Percentiles rank a stretch among this genome's conserved stretches.
Evolutionary conservation across 2,797 vertebrate genomes (phyloP).

Genomic region (Pogonophryne albipinna): DNA sequence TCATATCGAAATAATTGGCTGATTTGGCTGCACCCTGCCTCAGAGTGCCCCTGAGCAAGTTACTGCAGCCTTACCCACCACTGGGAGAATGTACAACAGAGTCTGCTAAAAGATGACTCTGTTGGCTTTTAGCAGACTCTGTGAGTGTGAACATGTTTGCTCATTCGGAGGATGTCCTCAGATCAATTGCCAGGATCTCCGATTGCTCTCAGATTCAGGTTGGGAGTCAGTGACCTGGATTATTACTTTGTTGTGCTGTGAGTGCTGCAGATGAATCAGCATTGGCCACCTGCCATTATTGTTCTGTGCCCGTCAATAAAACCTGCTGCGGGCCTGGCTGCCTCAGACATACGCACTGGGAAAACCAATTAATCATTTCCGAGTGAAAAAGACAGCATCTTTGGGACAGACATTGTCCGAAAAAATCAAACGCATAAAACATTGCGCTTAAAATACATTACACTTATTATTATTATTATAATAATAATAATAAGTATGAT

Average conservation of each 20-base stretch:
- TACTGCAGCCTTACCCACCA: not conserved
- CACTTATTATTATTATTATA: not conserved
- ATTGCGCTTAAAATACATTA: not conserved
- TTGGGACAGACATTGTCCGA: not conserved
- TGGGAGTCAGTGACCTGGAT: constrained; percentile 49
- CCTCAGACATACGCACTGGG: constrained; percentile 32
- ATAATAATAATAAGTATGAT: no score
- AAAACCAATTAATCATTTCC: constrained; percentile 57
- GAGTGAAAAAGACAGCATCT: constrained; percentile 15
- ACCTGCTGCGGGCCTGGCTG: constrained; percentile 47
- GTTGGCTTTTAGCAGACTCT: no score
- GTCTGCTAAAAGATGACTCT: not conserved
- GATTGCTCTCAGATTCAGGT: constrained; percentile 10
- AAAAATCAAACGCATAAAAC: not conserved
- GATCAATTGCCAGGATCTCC: not conserved
- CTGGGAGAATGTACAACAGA: not conserved
- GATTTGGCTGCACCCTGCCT: no score
- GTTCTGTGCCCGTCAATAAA: constrained; percentile 41
- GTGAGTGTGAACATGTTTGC: not conserved
- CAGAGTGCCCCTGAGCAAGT: constrained; percentile 10
- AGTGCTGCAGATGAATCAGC: constrained; percentile 39
- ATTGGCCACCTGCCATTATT: constrained; percentile 57
- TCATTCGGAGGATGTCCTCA: constrained; percentile 15
- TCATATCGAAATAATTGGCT: no score
- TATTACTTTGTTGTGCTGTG: constrained; percentile 7